A percentile compares a stretch with the other conserved stretches of the same genome.
phyloP scores from a whole-genome alignment of 2,797 vertebrate genomes.

The Lepidocolaptes lacrymiger region DNA sequence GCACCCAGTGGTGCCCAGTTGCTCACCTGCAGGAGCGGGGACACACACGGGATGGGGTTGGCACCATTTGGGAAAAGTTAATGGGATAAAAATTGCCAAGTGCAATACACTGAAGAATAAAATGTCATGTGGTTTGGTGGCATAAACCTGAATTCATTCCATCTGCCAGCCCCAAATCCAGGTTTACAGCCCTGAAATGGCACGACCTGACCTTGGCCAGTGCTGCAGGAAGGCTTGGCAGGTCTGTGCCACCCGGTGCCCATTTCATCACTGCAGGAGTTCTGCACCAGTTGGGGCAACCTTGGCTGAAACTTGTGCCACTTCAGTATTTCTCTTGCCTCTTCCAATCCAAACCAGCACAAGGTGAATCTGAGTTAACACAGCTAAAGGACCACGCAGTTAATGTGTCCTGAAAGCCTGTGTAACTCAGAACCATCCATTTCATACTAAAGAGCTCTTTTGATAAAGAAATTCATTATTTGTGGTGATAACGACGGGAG shows the following conservation, averaged over 20 bases:
- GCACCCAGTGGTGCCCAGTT: background rate
- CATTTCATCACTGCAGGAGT: background rate
- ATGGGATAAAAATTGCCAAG: background rate
- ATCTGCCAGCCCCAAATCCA: background rate
- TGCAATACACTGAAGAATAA: background rate
- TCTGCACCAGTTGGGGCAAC: background rate
- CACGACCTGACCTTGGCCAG: background rate
- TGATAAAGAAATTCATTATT: background rate
- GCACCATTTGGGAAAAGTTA: background rate
- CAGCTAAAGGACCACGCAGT: background rate
- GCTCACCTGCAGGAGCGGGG: background rate
- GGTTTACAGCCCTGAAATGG: background rate
- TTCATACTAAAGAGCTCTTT: background rate
- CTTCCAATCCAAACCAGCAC: background rate
- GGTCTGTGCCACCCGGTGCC: background rate
- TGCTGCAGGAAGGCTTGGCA: rapidly evolving
- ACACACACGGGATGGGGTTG: rapidly evolving
- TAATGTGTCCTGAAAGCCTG: background rate
- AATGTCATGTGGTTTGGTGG: background rate
- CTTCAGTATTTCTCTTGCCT: background rate
- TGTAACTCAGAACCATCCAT: background rate
- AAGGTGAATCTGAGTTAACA: background rate
- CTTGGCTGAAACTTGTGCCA: background rate
- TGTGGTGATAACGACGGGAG: background rate
- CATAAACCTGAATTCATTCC: background rate